Percentiles rank a stretch among this genome's conserved stretches.
Conservation (phyloP, 2,888 invertebrate species). For the Agonopterix subpropinquella region DNA sequence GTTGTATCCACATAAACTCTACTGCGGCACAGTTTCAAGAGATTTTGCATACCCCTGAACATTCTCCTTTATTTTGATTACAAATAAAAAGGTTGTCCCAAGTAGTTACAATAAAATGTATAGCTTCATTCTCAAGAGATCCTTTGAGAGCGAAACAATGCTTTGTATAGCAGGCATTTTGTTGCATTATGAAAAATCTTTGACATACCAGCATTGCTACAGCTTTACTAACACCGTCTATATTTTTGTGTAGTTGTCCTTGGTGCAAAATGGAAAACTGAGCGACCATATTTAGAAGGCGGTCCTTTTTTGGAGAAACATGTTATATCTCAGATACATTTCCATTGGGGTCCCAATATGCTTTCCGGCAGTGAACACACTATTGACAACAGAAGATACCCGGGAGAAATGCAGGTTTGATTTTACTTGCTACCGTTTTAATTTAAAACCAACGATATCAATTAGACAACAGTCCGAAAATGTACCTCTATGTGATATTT, state of each 20-base stretch:
- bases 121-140: too few species aligned
- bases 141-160: too few species aligned
- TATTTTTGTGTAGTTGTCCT: slow-evolving; percentile 63
- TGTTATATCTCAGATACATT: slow-evolving; percentile 79
- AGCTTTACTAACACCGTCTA: neutral
- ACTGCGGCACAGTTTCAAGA: too few species aligned
- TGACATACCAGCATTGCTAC: neutral
- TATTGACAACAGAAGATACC: slow-evolving; percentile 67
- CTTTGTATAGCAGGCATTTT: too few species aligned
- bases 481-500: too few species aligned
- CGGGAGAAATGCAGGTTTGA: slow-evolving; percentile 79
- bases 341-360: slow-evolving; percentile 80
- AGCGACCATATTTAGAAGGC: slow-evolving; percentile 74
- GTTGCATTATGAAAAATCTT: too few species aligned
- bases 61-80: too few species aligned
- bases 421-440: neutral
- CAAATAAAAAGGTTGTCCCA: too few species aligned
- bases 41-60: too few species aligned
- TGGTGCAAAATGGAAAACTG: slow-evolving; percentile 78
- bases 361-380: slow-evolving; percentile 80
- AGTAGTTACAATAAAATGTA: too few species aligned
- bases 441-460: too few species aligned
- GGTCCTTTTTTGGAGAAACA: slow-evolving; percentile 78
- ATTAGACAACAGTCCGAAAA: neutral
- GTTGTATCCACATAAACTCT: too few species aligned